Evolutionary conservation across 2,797 vertebrate species (phyloP), one percentile per base, ranked within the genome.

Genomic region (Melanotaenia trifasciata): DNA sequence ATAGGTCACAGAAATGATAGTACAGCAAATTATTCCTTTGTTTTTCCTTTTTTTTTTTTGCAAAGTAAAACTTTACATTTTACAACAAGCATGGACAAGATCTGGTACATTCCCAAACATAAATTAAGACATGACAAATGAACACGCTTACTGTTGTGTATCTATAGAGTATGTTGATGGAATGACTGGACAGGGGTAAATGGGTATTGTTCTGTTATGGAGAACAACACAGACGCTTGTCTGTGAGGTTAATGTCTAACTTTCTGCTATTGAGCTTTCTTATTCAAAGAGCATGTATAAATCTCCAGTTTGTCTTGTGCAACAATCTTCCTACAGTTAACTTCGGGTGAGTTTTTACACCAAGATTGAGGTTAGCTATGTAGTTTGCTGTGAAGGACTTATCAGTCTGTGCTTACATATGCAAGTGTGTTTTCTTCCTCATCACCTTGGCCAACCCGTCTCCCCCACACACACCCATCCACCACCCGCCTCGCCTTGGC

Each of bases 51-150:
- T 43, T 18, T 43, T 18, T 1, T 82, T 85, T 74, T 83, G 73
- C 76, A 81, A 81, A 82, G 81, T 85, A 81, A 90, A 73, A 76
- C 82, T 83, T 88, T 76, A 66, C 36, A 57, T 72, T 66, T 67
- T 35, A 26, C 67, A 72, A 70, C 90, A 90, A 83, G 92, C 72
- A 81, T 57, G 61, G 89, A 72, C 90, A 90, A 60, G 87, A 83
- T 75, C 70, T 62, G 3, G 69, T 67, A 79, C 90, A 93, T 90
- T 90, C 89, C 85, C 89, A 88, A 81, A 81, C 81, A 86, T 87
- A 86, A 91, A 90, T 91, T 86, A 91, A 61, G 67, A 66, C 38
- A 76, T 76, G 84, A 90, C 85, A 91, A 87, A 92, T 90, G 67
- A 82, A 86, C 79, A 80, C 72, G 50, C 74, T 63, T 65, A 43